Evolutionary conservation across 2,888 invertebrate species (phyloP), one percentile per base, ranked within the genome.

Genomic region (Axea sp.): DNA sequence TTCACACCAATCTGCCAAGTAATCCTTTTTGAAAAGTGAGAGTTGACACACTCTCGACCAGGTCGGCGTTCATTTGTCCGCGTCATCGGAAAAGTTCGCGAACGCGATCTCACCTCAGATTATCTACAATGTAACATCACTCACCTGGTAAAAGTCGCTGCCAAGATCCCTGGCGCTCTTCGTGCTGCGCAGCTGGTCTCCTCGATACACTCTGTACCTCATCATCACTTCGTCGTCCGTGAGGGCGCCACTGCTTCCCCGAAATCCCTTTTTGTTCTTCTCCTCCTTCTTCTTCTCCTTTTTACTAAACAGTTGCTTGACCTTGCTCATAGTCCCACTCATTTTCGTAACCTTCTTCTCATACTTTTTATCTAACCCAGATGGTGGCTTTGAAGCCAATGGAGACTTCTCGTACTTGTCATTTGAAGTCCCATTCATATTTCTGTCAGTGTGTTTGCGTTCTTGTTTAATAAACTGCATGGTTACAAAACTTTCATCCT

Each of bases 301-400:
- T 89, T 92, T 93, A 60, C 91, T 92, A 88, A 94, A 94, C 80
- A 94, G 89, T 87, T 94, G 93, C 84, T 94, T 94, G 78, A 93
- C 90, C 91, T 93, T 86, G 79, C 84, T 86, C 86, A 86, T 86
- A 17, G 86, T 87, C 14, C 85, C 85, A 60, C 84, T 83, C 77
- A 86, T 86, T 76, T 86, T 86, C 2, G 82, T 77, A 1, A 81
- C 82, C 59, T 87, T 87, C 65, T 87, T 87, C 77, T 86, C 87
- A 67, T 86, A 86, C 76, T 86, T 86, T 28, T 86, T 86, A 33
- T 83, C 84, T 11, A 80, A 75, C 1, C 86, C 86, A 2, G 82
- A 80, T 2, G 86, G 85, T 12, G 87, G 87, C 53, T 86, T 86
- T 1, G 83, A 69, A 33, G 82, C 83, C 4, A 86, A 33, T 80